phyloP scores from a whole-genome alignment of 2,888 invertebrate genomes.

The Apotomis betuletana region DNA sequence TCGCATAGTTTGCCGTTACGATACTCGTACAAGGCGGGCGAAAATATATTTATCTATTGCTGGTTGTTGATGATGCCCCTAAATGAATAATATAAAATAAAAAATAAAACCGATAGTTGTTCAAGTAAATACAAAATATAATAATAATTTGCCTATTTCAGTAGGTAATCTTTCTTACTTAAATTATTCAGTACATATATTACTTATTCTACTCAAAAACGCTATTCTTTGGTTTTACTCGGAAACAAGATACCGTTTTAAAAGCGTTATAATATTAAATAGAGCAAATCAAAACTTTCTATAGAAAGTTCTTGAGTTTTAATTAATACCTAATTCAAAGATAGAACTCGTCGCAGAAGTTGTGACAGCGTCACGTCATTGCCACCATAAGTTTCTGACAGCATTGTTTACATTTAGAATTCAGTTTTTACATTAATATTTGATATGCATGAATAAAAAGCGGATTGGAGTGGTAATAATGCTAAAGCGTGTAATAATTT shows the following conservation, averaged over 20 bases:
- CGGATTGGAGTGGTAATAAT: slow-evolving; percentile 15
- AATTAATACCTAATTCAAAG: slow-evolving; percentile 32
- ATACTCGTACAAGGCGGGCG: too few relatives aligned
- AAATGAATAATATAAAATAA: too few relatives aligned
- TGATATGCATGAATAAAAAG: slow-evolving; percentile 18
- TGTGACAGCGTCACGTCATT: slow-evolving; percentile 31
- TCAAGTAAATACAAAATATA: too few relatives aligned
- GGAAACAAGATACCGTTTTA: neutral
- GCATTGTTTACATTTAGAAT: slow-evolving; percentile 34
- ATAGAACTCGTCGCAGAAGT: slow-evolving; percentile 33
- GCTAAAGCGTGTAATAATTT: slow-evolving; percentile 52
- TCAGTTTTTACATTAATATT: slow-evolving; percentile 7
- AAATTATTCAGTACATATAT: too few relatives aligned
- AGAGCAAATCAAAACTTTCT: slow-evolving; percentile 16
- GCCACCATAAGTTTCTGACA: slow-evolving; percentile 30
- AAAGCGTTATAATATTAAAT: neutral
- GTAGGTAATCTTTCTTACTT: too few relatives aligned
- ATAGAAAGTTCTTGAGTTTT: slow-evolving; percentile 2
- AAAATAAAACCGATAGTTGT: too few relatives aligned
- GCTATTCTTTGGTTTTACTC: neutral
- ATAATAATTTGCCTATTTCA: too few relatives aligned
- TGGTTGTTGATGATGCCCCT: too few relatives aligned
- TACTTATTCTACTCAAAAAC: too few relatives aligned
- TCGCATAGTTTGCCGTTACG: too few relatives aligned
- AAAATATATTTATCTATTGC: too few relatives aligned